Evolutionary conservation across 1,140 invertebrate species (phyloP), one percentile per base, ranked within the genome.

Genomic region (Venturia canescens): DNA sequence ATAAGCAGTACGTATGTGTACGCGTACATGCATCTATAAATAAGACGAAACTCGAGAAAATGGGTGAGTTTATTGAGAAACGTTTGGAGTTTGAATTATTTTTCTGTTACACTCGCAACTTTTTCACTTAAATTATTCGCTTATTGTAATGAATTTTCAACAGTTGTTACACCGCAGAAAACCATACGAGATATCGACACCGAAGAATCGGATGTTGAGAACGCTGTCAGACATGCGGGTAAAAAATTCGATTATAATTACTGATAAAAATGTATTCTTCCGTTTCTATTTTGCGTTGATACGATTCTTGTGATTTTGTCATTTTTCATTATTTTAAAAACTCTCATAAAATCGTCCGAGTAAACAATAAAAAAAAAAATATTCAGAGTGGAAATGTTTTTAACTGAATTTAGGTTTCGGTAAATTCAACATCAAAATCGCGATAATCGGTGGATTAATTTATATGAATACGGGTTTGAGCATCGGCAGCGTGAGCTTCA

Each of bases 401-500:
- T 31, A 16, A 18, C 9, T 21, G 66, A 31, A 69, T 31, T 31
- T 31, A 92, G 94, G 93, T 50, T 93, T 92, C 87, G 94, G 94
- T 60, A 88, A 87, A 60, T 94, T 94, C 82, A 93, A 94, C 82
- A 88, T 90, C 26, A 88, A 90, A 66, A 83, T 93, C 16, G 85
- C 94, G 63, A 74, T 91, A 9, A 77, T 93, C 11, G 91, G 91
- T 82, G 93, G 93, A 15, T 88, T 93, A 85, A 93, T 93, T 0
- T 92, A 93, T 80, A 91, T 93, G 29, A 94, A 93, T 83, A 93
- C 93, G 85, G 92, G 93, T 0, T 83, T 88, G 60, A 83, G 87
- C 27, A 82, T 88, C 57, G 83, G 78, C 0, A 88, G 85, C 26
- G 85, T 92, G 7, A 90, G 93, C 16, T 94, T 94, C 81, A 86